A percentile compares a stretch with the other conserved stretches of the same genome.
These are phyloP conservation scores for Spongilla lacustris DNA, from an alignment of 37 sponge, comb jelly and placozoan species.

Conservation along the genomic window DNA sequence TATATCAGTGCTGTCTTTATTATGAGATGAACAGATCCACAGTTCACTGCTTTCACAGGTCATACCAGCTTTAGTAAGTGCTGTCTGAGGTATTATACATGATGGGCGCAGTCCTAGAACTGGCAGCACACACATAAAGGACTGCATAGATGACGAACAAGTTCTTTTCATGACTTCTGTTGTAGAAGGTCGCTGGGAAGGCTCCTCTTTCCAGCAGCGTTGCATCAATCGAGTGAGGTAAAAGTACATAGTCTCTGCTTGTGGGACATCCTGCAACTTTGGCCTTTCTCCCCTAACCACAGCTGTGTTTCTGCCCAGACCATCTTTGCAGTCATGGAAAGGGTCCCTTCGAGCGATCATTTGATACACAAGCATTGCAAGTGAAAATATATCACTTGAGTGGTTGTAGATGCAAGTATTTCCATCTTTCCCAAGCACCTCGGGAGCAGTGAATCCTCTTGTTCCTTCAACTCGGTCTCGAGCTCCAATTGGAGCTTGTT, in stretches of 20 bases:
- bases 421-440: slow-evolving; percentile 74
- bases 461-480: slow-evolving; percentile 74
- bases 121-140: slow-evolving; percentile 56
- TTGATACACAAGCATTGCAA: slow-evolving; percentile 88
- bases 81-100: slow-evolving; percentile 38
- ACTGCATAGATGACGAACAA: slow-evolving; percentile 35
- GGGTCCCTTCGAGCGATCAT: slow-evolving; percentile 81
- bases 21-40: slow-evolving; percentile 68
- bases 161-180: slow-evolving; percentile 30
- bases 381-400: slow-evolving; percentile 85
- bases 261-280: slow-evolving; percentile 57
- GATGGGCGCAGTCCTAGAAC: slow-evolving; percentile 50
- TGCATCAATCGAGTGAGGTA: slow-evolving; percentile 79
- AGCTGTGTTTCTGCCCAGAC: slow-evolving; percentile 45
- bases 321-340: slow-evolving; percentile 45
- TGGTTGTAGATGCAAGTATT: slow-evolving; percentile 69
- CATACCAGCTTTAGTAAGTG: slow-evolving; percentile 19
- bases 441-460: slow-evolving; percentile 91
- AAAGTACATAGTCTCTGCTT: slow-evolving; percentile 44
- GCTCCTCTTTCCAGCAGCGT: slow-evolving; percentile 80
- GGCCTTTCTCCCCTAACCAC: slow-evolving; percentile 74
- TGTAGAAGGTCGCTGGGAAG: slow-evolving; percentile 51
- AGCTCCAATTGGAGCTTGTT: slow-evolving; percentile 72
- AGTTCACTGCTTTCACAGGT: slow-evolving; percentile 37
- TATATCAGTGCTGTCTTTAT: slow-evolving; percentile 48